Base-by-base conservation (phyloP, 2,113 vertebrate genomes). In the Bufo gargarizans region DNA sequence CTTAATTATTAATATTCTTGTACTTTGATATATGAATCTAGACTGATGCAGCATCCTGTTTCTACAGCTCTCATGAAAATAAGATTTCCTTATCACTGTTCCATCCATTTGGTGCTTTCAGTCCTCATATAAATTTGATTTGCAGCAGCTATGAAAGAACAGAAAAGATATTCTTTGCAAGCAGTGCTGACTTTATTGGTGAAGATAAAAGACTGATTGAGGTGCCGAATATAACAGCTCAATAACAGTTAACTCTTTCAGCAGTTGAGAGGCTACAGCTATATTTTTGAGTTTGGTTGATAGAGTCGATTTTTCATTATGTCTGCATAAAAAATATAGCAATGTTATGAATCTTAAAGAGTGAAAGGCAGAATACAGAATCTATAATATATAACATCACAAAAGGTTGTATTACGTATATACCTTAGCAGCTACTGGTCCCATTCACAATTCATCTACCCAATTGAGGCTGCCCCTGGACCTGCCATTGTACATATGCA, bases 111-210 rank as follows among this genome's bases (percentile, higher is more conserved):
- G 89, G 91, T 90, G 89, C 91, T 93, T 93, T 92, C 91, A 92
- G 90, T 88, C 88, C 85, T 90, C 91, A 91, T 90, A 93, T 93
- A 93, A 94, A 92, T 92, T 90, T 92, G 92, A 93, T 93, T 93
- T 93, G 88, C 92, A 91, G 91, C 90, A 91, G 90, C 92, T 91
- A 81, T 91, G 90, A 93, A 92, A 88, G 87, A 92, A 91, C 53
- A 2, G 0, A 90, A 90, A 90, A 17, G 19, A 91, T 89, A 85
- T 90, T 92, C 92, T 91, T 93, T 93, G 90, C 76, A 90, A 93
- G 92, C 91, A 53, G 88, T 78, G 88, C 50, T 0, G 88, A 89
- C 85, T 89, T 91, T 93, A 91, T 80, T 91, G 90, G 89, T 89
- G 91, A 91, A 90, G 92, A 91, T 93, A 90, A 93, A 93, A 92